These are phyloP conservation scores for Hybos culiciformis DNA, from an alignment of 2,888 invertebrate species.

Conservation along the genomic window DNA sequence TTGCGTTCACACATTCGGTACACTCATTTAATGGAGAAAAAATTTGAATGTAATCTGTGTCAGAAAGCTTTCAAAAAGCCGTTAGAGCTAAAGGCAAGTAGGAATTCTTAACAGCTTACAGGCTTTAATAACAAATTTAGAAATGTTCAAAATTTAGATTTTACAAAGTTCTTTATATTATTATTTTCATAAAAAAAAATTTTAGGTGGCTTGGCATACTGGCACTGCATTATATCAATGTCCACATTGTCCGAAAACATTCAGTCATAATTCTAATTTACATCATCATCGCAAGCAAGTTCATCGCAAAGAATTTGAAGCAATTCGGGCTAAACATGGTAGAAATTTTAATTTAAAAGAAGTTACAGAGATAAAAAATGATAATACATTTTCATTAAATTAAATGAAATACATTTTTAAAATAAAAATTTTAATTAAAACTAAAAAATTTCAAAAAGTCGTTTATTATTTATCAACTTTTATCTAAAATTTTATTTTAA, in stretches of 20 bases:
- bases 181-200: conserved; percentile 16
- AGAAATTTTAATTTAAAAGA: too few species aligned
- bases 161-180: background rate
- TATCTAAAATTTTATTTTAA: too few species aligned
- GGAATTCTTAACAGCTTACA: background rate
- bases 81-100: conserved; percentile 25
- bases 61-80: conserved; percentile 32
- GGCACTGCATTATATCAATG: conserved; percentile 34
- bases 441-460: too few species aligned
- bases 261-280: conserved; percentile 35
- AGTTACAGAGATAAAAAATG: too few species aligned
- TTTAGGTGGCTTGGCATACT: conserved; percentile 35
- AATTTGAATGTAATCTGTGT: conserved; percentile 29
- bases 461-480: too few species aligned
- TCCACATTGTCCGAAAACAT: conserved; percentile 32
- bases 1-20: conserved; percentile 30
- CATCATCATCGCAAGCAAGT: conserved; percentile 33
- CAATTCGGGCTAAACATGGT: too few species aligned
- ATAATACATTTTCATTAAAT: too few species aligned
- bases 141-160: too few species aligned
- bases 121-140: background rate
- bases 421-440: too few species aligned
- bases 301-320: conserved; percentile 31
- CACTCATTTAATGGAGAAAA: conserved; percentile 26
- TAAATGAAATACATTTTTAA: too few species aligned